A percentile compares a stretch with the other conserved stretches of the same genome.
Conservation (phyloP, 64 coral and sea anemone species). For the Montipora capricornis region DNA sequence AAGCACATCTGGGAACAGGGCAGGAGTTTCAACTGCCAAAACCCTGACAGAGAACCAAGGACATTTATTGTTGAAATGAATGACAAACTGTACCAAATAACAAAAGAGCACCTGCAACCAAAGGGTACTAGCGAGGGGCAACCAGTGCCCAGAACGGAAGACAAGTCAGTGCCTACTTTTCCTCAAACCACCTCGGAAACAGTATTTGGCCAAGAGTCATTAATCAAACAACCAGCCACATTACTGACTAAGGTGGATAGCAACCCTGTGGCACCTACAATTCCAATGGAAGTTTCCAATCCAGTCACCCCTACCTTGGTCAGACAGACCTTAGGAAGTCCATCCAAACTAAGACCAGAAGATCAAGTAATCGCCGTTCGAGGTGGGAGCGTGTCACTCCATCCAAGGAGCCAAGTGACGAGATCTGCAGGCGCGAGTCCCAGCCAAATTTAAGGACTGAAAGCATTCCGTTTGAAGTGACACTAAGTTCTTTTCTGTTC, state of each 20-base stretch:
- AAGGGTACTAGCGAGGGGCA: too few species aligned
- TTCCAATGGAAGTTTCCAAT: too few species aligned
- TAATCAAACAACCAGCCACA: too few species aligned
- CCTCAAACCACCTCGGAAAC: too few species aligned
- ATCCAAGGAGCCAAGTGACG: conserved; percentile 26
- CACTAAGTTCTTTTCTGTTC: too few species aligned
- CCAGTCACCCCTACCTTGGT: too few species aligned
- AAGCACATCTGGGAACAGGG: conserved; percentile 62
- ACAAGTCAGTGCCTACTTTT: too few species aligned
- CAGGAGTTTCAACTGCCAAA: conserved; percentile 7
- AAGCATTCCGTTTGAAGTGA: too few species aligned
- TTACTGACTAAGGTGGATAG: not conserved
- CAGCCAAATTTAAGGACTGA: conserved; percentile 57
- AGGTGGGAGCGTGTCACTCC: not conserved
- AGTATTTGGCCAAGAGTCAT: too few species aligned
- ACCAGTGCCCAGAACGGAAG: too few species aligned
- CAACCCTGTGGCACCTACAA: not conserved
- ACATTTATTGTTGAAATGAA: conserved; percentile 64
- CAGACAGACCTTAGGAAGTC: not conserved
- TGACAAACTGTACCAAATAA: conserved; percentile 53
- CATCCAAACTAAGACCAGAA: not conserved
- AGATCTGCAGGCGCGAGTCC: conserved; percentile 30
- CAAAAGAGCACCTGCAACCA: conserved; percentile 1
- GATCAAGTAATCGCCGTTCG: not conserved
- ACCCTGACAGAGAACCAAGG: conserved; percentile 19